Evolutionary conservation across 2,888 invertebrate species (phyloP).

Genomic region (Volucella inflata): DNA sequence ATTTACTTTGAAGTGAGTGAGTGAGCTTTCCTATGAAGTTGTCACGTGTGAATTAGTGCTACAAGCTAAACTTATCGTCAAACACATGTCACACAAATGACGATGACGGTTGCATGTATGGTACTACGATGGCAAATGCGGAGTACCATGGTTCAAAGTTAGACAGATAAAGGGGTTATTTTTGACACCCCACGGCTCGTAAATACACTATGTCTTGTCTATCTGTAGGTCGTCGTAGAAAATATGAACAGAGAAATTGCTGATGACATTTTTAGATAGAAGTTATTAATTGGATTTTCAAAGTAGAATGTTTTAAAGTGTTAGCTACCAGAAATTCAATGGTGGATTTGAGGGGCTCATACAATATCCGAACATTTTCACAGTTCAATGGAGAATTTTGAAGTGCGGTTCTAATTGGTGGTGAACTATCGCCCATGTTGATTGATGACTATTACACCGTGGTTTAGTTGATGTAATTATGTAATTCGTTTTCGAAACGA

Average conservation of each 20-base stretch:
- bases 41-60: constrained; percentile 28
- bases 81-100: constrained; percentile 50
- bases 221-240: not conserved
- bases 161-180: not conserved
- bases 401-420: not conserved
- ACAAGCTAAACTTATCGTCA: constrained; percentile 41
- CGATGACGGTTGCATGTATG: constrained; percentile 44
- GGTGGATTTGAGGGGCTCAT: not conserved
- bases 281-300: constrained; percentile 64
- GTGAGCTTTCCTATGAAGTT: constrained; percentile 22
- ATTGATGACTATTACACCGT: not conserved
- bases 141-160: constrained; percentile 22
- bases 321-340: not conserved
- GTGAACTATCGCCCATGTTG: not conserved
- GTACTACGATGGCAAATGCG: not conserved
- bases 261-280: constrained; percentile 55
- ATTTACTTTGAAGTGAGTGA: constrained; percentile 26
- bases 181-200: not conserved
- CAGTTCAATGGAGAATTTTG: constrained; percentile 16
- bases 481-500: not conserved
- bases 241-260: constrained; percentile 27
- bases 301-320: constrained; percentile 2
- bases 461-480: constrained; percentile 4
- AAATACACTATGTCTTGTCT: not conserved
- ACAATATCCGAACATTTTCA: not conserved